phyloP scores from a whole-genome alignment of 2,797 vertebrate species.

The Sebastes matsubarae region DNA sequence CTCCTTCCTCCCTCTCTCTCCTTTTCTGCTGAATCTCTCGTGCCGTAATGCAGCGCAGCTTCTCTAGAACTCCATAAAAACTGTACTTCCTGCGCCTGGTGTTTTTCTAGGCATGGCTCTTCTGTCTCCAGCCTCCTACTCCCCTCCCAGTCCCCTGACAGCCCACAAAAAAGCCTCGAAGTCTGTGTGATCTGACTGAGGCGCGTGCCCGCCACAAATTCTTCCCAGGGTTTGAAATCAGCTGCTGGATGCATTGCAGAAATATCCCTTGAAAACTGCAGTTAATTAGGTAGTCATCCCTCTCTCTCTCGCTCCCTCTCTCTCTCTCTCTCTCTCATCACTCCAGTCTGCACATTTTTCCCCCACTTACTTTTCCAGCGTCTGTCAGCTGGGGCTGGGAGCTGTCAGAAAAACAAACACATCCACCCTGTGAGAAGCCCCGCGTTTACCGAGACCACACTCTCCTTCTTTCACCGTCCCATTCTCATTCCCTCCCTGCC shows the following conservation, averaged over 20 bases:
- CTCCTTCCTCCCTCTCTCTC: background rate
- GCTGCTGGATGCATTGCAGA: constrained; percentile 63
- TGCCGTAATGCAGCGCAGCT: constrained; percentile 27
- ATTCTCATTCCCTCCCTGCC: background rate
- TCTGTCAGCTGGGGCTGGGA: constrained; percentile 63
- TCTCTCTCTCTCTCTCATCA: constrained; percentile 20
- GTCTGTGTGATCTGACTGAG: constrained; percentile 47
- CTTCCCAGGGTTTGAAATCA: constrained; percentile 62
- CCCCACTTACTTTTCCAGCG: constrained; percentile 45
- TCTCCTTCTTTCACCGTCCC: constrained; percentile 52
- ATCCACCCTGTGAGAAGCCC: constrained; percentile 55
- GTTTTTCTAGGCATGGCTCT: constrained; percentile 62
- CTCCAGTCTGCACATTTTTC: constrained; percentile 45
- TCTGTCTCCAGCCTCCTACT: constrained; percentile 48
- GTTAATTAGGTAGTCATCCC: constrained; percentile 32
- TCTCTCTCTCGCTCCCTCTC: background rate
- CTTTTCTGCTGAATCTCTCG: constrained; percentile 15
- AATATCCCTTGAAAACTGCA: constrained; percentile 52
- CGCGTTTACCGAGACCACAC: constrained; percentile 66
- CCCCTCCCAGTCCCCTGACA: constrained; percentile 65
- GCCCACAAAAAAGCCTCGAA: constrained; percentile 9
- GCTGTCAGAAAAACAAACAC: constrained; percentile 79
- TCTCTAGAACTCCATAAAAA: constrained; percentile 32
- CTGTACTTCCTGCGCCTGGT: constrained; percentile 61
- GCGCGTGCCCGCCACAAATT: constrained; percentile 40